Conservation (phyloP, 2,113 vertebrate genomes). For the Pseudonaja textilis region DNA sequence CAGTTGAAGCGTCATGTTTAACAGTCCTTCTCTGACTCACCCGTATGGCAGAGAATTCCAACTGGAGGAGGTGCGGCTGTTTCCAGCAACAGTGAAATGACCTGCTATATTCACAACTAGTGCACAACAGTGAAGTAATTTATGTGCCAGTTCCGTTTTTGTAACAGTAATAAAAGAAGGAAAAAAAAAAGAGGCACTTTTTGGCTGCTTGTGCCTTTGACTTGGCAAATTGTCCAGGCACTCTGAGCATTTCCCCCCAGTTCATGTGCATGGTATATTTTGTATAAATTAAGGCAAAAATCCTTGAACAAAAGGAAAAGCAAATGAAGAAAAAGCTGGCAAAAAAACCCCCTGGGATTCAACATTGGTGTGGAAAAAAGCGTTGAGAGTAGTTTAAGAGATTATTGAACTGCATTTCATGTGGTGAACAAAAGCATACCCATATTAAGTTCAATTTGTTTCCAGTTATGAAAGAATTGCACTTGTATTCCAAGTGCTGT, state of each 20-base stretch:
- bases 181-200: slow-evolving; percentile 85
- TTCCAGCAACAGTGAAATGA: slow-evolving; percentile 40
- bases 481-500: slow-evolving; percentile 46
- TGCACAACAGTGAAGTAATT: slow-evolving; percentile 44
- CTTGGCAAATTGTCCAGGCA: slow-evolving; percentile 63
- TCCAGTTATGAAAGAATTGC: slow-evolving; percentile 50
- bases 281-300: slow-evolving; percentile 64
- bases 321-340: slow-evolving; percentile 48
- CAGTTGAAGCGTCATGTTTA: background rate
- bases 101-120: slow-evolving; percentile 52
- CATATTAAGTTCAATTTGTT: slow-evolving; percentile 39
- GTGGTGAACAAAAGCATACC: slow-evolving; percentile 47
- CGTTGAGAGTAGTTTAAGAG: slow-evolving; percentile 48
- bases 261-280: slow-evolving; percentile 49
- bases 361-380: slow-evolving; percentile 58
- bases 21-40: slow-evolving; percentile 1
- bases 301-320: slow-evolving; percentile 62
- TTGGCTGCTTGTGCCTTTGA: slow-evolving; percentile 71
- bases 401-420: slow-evolving; percentile 54
- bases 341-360: slow-evolving; percentile 49
- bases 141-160: slow-evolving; percentile 43
- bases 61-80: slow-evolving; percentile 29
- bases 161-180: slow-evolving; percentile 51
- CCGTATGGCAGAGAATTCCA: slow-evolving; percentile 24
- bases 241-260: slow-evolving; percentile 52